Evolutionary conservation across 1,140 invertebrate genomes (phyloP).

Genomic region (Meloidogyne exigua): DNA sequence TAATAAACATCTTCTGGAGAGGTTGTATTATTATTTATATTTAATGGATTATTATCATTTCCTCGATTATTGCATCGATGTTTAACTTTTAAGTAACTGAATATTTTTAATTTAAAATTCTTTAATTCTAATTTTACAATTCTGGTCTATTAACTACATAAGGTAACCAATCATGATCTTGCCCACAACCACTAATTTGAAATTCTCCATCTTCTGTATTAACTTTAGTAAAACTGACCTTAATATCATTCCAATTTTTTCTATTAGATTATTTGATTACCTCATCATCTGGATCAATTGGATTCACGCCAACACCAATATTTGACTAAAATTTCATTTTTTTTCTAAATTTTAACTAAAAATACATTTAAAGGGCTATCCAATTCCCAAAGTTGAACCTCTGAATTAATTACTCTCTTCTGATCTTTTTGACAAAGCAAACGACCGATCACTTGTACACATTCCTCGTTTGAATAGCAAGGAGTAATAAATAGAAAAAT

Average conservation of each 20-base stretch:
- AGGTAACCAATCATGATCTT: constrained; percentile 34
- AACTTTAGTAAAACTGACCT: constrained; percentile 30
- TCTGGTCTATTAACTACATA: not conserved
- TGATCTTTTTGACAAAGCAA: constrained; percentile 43
- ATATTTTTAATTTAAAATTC: not conserved
- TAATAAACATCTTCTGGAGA: not conserved
- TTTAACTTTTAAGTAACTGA: not conserved
- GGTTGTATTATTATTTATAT: not conserved
- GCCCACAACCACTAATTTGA: constrained; percentile 39
- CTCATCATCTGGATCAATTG: constrained; percentile 48
- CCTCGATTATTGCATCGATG: not conserved
- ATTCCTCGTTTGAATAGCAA: constrained; percentile 33
- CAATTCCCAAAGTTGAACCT: constrained; percentile 45
- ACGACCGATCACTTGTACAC: constrained; percentile 44
- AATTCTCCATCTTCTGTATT: constrained; percentile 32
- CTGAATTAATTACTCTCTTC: constrained; percentile 29
- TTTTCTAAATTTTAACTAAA: not conserved
- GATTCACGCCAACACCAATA: constrained; percentile 21
- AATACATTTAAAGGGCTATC: constrained; percentile 42
- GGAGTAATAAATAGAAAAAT: not conserved
- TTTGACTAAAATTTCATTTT: not conserved
- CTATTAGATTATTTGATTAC: not conserved
- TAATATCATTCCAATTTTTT: not conserved
- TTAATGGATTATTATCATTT: not conserved
- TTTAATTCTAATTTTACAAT: not conserved